phyloP scores from a whole-genome alignment of 2,113 vertebrate genomes.

The Struthio camelus region DNA sequence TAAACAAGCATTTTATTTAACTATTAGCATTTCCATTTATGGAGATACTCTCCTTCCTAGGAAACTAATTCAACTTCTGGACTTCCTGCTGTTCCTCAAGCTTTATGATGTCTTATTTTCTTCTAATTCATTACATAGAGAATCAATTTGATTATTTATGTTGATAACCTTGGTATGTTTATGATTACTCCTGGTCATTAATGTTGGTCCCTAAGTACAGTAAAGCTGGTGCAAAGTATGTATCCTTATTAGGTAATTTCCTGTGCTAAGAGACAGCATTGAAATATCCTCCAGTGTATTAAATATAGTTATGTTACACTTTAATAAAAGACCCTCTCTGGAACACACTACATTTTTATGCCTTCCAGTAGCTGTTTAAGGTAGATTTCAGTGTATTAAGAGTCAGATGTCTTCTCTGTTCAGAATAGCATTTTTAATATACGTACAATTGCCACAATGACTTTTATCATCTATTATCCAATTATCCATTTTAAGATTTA shows the following conservation, averaged over 20 bases:
- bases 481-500: neutral
- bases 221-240: neutral
- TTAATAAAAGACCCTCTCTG: neutral
- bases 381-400: neutral
- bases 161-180: neutral
- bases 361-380: neutral
- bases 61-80: neutral
- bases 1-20: neutral
- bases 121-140: neutral
- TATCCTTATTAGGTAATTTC: constrained; percentile 56
- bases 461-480: constrained; percentile 8
- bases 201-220: neutral
- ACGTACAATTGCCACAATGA: neutral
- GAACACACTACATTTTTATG: neutral
- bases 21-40: neutral
- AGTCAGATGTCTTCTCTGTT: constrained; percentile 17
- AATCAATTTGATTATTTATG: neutral
- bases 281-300: neutral
- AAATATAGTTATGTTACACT: neutral
- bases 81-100: neutral
- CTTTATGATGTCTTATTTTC: neutral
- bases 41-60: neutral
- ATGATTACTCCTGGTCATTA: neutral
- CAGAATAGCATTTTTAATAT: constrained; percentile 16
- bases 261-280: neutral